phyloP scores from a whole-genome alignment of 2,797 vertebrate species.

The Lindbergichthys nudifrons region DNA sequence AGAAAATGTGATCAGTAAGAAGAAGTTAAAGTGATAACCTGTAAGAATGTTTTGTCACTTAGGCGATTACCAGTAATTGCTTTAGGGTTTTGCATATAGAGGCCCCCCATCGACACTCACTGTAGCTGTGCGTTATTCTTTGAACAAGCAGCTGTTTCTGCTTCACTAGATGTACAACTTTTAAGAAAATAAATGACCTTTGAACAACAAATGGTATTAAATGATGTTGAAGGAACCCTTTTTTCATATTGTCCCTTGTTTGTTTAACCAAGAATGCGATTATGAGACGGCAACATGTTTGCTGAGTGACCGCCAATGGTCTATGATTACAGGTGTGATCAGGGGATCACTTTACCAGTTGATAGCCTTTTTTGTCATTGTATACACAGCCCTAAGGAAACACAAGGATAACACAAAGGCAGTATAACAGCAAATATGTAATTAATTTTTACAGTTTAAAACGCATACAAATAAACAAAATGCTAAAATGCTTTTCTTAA shows the following conservation, averaged over 20 bases:
- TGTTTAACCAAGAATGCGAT: slow-evolving; percentile 4
- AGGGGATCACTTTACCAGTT: not conserved
- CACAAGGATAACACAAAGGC: not conserved
- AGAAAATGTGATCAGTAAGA: not conserved
- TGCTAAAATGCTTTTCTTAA: slow-evolving; percentile 7
- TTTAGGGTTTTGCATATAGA: slow-evolving; percentile 14
- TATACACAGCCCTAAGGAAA: not conserved
- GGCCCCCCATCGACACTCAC: not conserved
- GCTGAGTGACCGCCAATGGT: slow-evolving; percentile 1
- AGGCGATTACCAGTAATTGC: slow-evolving; percentile 8
- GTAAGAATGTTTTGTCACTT: not conserved
- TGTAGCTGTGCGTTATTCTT: not conserved
- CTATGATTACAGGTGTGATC: slow-evolving; percentile 11
- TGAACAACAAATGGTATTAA: not conserved
- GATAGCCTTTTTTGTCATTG: not conserved
- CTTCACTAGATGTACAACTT: not conserved
- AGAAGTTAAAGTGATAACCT: not conserved
- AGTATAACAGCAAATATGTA: not conserved
- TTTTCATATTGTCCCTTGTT: not conserved
- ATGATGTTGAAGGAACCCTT: not conserved
- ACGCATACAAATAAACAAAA: slow-evolving; percentile 9
- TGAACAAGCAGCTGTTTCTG: slow-evolving; percentile 3
- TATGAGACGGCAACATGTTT: slow-evolving; percentile 11
- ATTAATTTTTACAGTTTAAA: not conserved
- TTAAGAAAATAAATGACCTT: not conserved